phyloP scores from a whole-genome alignment of 2,888 invertebrate species.

The Sylvicola cinctus region DNA sequence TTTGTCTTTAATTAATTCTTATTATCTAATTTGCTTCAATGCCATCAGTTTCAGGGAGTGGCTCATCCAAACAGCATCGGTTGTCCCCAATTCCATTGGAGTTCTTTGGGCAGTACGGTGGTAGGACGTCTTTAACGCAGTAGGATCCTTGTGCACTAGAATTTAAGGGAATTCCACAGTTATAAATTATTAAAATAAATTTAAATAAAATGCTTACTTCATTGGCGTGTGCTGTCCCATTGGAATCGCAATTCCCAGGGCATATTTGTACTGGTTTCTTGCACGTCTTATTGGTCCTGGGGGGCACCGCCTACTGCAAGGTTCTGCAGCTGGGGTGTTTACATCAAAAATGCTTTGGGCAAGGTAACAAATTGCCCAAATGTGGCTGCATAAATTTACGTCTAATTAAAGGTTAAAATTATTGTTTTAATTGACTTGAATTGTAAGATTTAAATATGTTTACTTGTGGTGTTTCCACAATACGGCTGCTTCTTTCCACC shows the following conservation, averaged over 20 bases:
- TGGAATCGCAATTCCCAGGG: conserved; percentile 34
- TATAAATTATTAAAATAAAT: not conserved
- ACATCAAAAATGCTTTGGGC: conserved; percentile 47
- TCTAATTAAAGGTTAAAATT: conserved; percentile 23
- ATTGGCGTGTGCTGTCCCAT: conserved; percentile 54
- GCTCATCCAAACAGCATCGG: not conserved
- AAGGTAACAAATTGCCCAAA: conserved; percentile 61
- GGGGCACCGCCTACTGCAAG: conserved; percentile 53
- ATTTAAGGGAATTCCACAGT: not conserved
- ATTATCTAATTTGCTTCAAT: too few relatives aligned
- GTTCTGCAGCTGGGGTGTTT: conserved; percentile 33
- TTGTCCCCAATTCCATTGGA: not conserved
- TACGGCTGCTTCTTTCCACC: conserved; percentile 55
- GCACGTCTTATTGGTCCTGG: conserved; percentile 29
- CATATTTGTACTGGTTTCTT: conserved; percentile 10
- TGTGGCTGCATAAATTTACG: conserved; percentile 56
- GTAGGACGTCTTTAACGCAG: not conserved
- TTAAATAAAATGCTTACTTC: conserved; percentile 26
- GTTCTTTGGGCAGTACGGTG: conserved; percentile 7
- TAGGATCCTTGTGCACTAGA: not conserved
- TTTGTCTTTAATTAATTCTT: too few relatives aligned
- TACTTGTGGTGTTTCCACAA: conserved; percentile 48
- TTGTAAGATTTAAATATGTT: conserved; percentile 14
- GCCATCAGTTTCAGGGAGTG: too few relatives aligned
- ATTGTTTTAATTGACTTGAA: conserved; percentile 1